phyloP scores from a whole-genome alignment of 2,797 vertebrate genomes.

The Bradypodion pumilum region DNA sequence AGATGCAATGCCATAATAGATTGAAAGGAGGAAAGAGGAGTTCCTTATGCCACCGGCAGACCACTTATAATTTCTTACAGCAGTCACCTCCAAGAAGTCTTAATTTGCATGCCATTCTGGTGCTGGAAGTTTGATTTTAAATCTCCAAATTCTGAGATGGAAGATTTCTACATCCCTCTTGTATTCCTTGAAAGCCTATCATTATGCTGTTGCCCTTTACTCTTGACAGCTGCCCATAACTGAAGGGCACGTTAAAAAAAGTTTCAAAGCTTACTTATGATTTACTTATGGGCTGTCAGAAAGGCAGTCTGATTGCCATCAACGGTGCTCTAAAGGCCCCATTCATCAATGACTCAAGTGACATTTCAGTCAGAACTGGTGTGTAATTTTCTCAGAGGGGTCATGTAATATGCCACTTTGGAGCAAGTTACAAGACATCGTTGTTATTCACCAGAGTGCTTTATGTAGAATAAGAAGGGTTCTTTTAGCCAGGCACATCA shows the following conservation, averaged over 20 bases:
- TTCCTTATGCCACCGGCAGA: neutral
- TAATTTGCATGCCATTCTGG: rapidly evolving
- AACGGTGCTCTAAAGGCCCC: slow-evolving; percentile 6
- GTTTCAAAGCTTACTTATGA: slow-evolving; percentile 17
- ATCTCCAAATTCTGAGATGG: neutral
- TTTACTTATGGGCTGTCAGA: slow-evolving; percentile 43
- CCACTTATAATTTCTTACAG: neutral
- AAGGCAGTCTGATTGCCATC: slow-evolving; percentile 29
- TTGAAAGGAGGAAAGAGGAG: neutral
- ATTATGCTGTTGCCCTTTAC: neutral
- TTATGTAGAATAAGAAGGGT: slow-evolving; percentile 4
- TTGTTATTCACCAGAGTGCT: slow-evolving; percentile 50
- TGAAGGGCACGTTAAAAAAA: slow-evolving; percentile 22
- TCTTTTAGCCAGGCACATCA: neutral
- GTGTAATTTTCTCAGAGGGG: slow-evolving; percentile 39
- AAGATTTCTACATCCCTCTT: neutral
- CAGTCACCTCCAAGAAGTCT: neutral
- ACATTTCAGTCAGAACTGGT: slow-evolving; percentile 42
- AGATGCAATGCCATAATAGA: neutral
- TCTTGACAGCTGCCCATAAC: slow-evolving; percentile 31
- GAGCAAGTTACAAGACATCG: slow-evolving; percentile 37
- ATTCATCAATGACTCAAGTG: slow-evolving; percentile 25
- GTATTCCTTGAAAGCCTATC: slow-evolving; percentile 15
- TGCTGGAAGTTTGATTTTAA: neutral
- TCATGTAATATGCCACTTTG: slow-evolving; percentile 42